phyloP scores from a whole-genome alignment of 2,797 vertebrate genomes.

The Cetoscarus ocellatus region DNA sequence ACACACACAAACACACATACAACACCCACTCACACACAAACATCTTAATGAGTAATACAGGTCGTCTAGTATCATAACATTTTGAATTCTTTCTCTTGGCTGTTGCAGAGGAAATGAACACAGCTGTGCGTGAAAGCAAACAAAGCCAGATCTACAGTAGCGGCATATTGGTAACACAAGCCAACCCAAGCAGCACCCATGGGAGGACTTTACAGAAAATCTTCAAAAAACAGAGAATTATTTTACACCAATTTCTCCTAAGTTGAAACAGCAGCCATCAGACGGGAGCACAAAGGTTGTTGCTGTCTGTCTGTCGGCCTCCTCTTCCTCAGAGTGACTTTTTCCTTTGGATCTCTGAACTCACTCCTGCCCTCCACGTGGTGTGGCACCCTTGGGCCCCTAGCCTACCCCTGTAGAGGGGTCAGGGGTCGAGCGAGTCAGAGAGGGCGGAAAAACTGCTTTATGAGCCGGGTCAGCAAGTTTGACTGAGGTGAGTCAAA shows the following conservation, averaged over 20 bases:
- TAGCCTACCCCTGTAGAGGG: constrained; percentile 33
- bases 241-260: constrained; percentile 39
- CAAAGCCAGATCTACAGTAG: constrained; percentile 61
- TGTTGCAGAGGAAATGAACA: constrained; percentile 55
- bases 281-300: constrained; percentile 24
- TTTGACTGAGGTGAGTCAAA: constrained; percentile 65
- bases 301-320: constrained; percentile 6
- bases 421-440: constrained; percentile 62
- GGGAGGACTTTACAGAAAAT: constrained; percentile 47
- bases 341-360: constrained; percentile 63
- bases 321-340: constrained; percentile 48
- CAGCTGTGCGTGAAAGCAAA: constrained; percentile 51
- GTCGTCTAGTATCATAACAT: constrained; percentile 64
- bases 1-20: constrained; percentile 60
- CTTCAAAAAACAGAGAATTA: constrained; percentile 43
- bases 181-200: constrained; percentile 39
- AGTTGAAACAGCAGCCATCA: constrained; percentile 42
- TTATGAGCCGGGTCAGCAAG: constrained; percentile 49
- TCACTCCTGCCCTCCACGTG: constrained; percentile 56
- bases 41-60: constrained; percentile 73
- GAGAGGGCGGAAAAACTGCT: constrained; percentile 65
- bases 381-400: constrained; percentile 58
- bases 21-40: constrained; percentile 37
- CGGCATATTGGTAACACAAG: constrained; percentile 62
- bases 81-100: constrained; percentile 53